A percentile compares a stretch with the other conserved stretches of the same genome.
phyloP scores from a whole-genome alignment of 2,888 invertebrate species.

The Pandemis corylana region DNA sequence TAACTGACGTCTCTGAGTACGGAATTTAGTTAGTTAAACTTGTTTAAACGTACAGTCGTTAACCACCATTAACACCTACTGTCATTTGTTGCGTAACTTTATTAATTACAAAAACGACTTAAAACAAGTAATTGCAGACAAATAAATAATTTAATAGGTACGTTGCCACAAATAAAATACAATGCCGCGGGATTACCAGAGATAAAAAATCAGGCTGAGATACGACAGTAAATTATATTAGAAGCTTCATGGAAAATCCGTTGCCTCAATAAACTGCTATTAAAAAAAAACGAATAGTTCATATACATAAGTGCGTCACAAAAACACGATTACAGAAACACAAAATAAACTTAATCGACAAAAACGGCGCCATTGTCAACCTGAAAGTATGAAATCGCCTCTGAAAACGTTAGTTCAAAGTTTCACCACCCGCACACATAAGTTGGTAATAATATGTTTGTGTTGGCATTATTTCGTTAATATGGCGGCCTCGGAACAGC shows the following conservation, averaged over 20 bases:
- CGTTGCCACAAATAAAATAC: background rate
- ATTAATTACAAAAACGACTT: background rate
- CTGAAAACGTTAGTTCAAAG: slow-evolving; percentile 26
- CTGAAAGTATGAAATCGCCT: background rate
- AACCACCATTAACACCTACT: background rate
- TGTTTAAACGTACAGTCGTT: too few relatives aligned
- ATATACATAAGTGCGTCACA: slow-evolving; percentile 23
- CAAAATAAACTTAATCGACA: slow-evolving; percentile 12
- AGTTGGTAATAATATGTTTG: slow-evolving; percentile 53
- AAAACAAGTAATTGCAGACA: background rate
- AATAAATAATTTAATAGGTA: background rate
- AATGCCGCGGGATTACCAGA: background rate
- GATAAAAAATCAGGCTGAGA: slow-evolving; percentile 14
- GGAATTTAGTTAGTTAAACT: too few relatives aligned
- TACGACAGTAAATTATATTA: slow-evolving; percentile 19
- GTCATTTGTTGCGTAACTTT: background rate
- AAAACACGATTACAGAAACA: slow-evolving; percentile 24
- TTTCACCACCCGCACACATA: slow-evolving; percentile 42
- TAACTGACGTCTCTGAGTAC: too few relatives aligned
- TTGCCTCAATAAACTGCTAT: slow-evolving; percentile 26
- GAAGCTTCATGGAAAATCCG: slow-evolving; percentile 26
- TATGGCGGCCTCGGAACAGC: slow-evolving; percentile 45
- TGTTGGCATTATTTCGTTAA: slow-evolving; percentile 54
- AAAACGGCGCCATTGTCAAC: slow-evolving; percentile 1
- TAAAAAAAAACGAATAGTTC: slow-evolving; percentile 30